Evolutionary conservation across 2,797 vertebrate genomes (phyloP).

Genomic region (Acanthis flammea): DNA sequence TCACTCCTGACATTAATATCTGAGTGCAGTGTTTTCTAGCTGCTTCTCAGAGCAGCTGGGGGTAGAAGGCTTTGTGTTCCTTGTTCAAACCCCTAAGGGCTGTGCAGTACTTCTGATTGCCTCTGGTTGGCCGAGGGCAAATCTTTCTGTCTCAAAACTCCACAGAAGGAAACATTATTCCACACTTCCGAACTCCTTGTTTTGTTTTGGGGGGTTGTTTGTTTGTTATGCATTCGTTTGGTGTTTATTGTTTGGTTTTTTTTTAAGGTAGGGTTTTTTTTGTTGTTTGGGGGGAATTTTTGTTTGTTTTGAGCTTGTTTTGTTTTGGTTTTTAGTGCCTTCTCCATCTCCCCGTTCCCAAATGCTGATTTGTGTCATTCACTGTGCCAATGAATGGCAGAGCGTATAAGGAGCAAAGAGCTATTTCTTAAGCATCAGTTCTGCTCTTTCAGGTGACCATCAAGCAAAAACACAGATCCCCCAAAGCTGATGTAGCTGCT

Average conservation of each 20-base stretch:
- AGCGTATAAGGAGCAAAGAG: not conserved
- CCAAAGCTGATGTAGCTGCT: not conserved
- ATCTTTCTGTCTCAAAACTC: not conserved
- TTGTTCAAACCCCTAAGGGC: not conserved
- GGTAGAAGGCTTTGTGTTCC: not conserved
- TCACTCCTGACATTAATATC: not conserved
- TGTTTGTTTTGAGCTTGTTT: not conserved
- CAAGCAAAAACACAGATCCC: not conserved
- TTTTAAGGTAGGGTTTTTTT: not conserved
- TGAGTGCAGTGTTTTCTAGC: not conserved
- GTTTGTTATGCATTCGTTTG: not conserved
- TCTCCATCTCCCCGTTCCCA: not conserved
- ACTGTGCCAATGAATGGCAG: not conserved
- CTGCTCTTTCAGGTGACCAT: conserved; percentile 18
- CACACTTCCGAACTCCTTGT: not conserved
- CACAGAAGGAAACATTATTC: not conserved
- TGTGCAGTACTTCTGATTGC: not conserved
- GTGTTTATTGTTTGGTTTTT: not conserved
- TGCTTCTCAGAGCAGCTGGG: not conserved
- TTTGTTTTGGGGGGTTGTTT: not conserved
- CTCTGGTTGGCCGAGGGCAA: not conserved
- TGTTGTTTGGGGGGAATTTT: not conserved
- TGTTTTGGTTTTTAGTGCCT: not conserved
- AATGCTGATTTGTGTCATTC: not conserved
- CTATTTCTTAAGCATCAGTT: not conserved